A percentile compares a stretch with the other conserved stretches of the same genome.
Evolutionary conservation across 2,888 invertebrate species (phyloP).

Genomic region (Helleia helle): DNA sequence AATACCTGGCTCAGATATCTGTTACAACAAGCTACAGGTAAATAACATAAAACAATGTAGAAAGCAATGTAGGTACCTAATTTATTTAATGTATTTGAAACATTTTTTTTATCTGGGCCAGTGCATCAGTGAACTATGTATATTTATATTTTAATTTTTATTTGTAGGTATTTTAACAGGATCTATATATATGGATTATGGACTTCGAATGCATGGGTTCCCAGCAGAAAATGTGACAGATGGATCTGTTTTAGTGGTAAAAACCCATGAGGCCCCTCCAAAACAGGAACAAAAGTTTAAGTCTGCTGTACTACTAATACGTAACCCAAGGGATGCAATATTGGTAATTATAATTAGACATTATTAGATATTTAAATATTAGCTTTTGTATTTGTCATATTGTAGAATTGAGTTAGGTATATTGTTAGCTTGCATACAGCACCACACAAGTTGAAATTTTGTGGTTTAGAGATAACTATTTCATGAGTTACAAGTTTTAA

Average conservation of each 20-base stretch:
- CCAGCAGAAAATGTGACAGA: constrained; percentile 85
- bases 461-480: no score
- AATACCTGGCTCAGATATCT: constrained; percentile 89
- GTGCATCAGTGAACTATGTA: neutral
- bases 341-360: constrained; percentile 60
- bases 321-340: constrained; percentile 82
- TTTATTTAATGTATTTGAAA: no score
- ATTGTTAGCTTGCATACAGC: no score
- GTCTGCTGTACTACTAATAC: constrained; percentile 80
- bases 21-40: constrained; percentile 84
- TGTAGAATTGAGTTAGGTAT: no score
- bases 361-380: no score
- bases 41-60: no score
- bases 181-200: constrained; percentile 87
- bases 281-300: constrained; percentile 72
- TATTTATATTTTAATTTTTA: neutral
- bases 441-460: no score
- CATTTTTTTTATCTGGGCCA: no score
- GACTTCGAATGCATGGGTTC: constrained; percentile 83
- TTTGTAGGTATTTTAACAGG: constrained; percentile 81
- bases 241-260: constrained; percentile 84
- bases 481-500: no score
- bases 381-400: no score
- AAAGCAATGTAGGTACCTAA: no score
- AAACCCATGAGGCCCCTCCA: constrained; percentile 85